Evolutionary conservation across 1,140 invertebrate genomes (phyloP).

Genomic region (Solen grandis): DNA sequence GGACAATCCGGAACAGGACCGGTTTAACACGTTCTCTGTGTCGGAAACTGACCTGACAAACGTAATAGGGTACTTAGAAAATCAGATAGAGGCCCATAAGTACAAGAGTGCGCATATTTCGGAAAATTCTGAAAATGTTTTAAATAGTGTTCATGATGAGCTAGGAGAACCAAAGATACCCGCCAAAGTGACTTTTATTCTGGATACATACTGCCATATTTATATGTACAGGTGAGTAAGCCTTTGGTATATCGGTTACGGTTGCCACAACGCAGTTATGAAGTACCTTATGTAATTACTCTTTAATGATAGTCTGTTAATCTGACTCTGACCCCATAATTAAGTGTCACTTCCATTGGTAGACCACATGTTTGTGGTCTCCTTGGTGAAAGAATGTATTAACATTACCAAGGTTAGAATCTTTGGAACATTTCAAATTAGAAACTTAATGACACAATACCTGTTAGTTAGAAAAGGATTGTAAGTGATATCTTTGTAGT

Average conservation of each 20-base stretch:
- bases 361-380: too few relatives aligned
- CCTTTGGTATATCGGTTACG: not conserved
- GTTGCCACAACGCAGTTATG: too few relatives aligned
- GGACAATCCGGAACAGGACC: constrained; percentile 76
- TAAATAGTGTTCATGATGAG: constrained; percentile 54
- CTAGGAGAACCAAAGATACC: constrained; percentile 57
- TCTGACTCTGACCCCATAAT: too few relatives aligned
- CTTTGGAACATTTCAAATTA: too few relatives aligned
- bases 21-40: constrained; percentile 76
- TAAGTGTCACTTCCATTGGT: too few relatives aligned
- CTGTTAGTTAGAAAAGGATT: too few relatives aligned
- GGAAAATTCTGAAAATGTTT: constrained; percentile 57
- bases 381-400: too few relatives aligned
- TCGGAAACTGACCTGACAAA: constrained; percentile 76
- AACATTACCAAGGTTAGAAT: too few relatives aligned
- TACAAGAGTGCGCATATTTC: constrained; percentile 7
- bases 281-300: too few relatives aligned
- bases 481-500: too few relatives aligned
- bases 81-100: constrained; percentile 64
- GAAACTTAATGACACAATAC: too few relatives aligned
- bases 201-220: constrained; percentile 78
- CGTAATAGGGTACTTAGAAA: constrained; percentile 75
- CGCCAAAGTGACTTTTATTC: constrained; percentile 73
- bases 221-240: constrained; percentile 73
- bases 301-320: too few relatives aligned